Percentiles rank a stretch among this genome's conserved stretches.
phyloP scores from a whole-genome alignment of 2,797 vertebrate genomes.

The Argya squamiceps region DNA sequence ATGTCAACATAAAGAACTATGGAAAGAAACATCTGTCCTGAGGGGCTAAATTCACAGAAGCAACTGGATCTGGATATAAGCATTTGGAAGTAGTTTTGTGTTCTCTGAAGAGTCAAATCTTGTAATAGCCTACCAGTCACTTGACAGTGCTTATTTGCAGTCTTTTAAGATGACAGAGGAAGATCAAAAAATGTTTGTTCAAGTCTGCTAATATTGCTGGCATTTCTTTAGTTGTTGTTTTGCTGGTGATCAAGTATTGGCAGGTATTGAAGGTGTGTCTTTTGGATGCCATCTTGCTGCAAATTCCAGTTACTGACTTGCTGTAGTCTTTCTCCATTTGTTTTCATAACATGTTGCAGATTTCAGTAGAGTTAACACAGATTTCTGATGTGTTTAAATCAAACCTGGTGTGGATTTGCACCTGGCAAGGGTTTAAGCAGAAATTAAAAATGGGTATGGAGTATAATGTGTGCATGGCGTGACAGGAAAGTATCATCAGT shows the following conservation, averaged over 20 bases:
- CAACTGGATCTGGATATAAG: neutral
- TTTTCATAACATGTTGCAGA: neutral
- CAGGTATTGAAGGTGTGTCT: neutral
- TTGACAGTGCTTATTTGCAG: neutral
- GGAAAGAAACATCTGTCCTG: neutral
- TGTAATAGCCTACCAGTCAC: neutral
- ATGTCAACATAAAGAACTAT: neutral
- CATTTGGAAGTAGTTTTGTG: neutral
- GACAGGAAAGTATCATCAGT: neutral
- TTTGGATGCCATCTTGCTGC: neutral
- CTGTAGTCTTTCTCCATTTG: neutral
- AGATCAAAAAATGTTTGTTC: neutral
- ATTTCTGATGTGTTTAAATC: neutral
- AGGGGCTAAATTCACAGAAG: neutral
- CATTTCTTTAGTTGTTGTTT: neutral
- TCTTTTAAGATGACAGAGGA: neutral
- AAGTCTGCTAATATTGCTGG: neutral
- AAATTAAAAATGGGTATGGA: neutral
- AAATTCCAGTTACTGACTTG: neutral
- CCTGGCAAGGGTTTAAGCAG: neutral
- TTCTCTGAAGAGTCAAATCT: neutral
- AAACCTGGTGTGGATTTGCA: neutral
- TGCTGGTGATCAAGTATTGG: neutral
- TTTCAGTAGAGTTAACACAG: neutral
- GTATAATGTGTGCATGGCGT: accelerated